Evolutionary conservation across 53 echinoderm and acorn worm species (phyloP).

Genomic region (Henricia sp.): DNA sequence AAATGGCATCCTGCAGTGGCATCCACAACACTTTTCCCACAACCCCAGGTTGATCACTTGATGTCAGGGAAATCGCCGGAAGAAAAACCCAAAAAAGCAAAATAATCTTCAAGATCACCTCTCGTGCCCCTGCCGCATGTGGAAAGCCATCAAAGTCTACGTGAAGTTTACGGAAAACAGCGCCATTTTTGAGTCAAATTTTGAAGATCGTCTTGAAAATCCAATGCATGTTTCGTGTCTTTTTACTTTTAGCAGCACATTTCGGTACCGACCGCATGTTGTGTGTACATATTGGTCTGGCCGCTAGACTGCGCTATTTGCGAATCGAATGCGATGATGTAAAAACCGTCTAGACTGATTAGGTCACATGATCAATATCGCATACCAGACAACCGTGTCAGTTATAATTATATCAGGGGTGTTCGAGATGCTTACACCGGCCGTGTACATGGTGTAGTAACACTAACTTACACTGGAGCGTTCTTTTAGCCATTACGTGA

Average conservation of each 20-base stretch:
- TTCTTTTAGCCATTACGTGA: too few relatives aligned
- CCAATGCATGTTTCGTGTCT: neutral
- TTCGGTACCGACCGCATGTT: neutral
- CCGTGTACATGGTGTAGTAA: neutral
- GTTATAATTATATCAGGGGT: too few relatives aligned
- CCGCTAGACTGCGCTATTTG: neutral
- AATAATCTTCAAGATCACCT: conserved; percentile 32
- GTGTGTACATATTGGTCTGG: neutral
- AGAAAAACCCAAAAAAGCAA: neutral
- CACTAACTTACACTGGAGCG: too few relatives aligned
- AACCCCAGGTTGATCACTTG: conserved; percentile 57
- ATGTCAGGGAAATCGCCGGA: conserved; percentile 48
- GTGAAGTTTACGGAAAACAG: neutral
- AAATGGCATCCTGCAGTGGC: conserved; percentile 53
- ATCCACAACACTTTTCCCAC: conserved; percentile 52
- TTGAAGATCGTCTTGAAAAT: neutral
- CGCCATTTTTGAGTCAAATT: neutral
- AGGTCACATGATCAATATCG: conserved; percentile 47
- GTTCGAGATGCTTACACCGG: too few relatives aligned
- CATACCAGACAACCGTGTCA: conserved; percentile 44
- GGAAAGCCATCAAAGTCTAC: conserved; percentile 48
- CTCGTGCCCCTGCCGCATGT: conserved; percentile 21
- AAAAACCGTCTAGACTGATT: conserved; percentile 53
- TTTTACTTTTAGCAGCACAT: neutral
- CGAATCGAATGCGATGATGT: conserved; percentile 29